phyloP scores from a whole-genome alignment of 2,113 vertebrate species.

The Hyperoodon ampullatus region DNA sequence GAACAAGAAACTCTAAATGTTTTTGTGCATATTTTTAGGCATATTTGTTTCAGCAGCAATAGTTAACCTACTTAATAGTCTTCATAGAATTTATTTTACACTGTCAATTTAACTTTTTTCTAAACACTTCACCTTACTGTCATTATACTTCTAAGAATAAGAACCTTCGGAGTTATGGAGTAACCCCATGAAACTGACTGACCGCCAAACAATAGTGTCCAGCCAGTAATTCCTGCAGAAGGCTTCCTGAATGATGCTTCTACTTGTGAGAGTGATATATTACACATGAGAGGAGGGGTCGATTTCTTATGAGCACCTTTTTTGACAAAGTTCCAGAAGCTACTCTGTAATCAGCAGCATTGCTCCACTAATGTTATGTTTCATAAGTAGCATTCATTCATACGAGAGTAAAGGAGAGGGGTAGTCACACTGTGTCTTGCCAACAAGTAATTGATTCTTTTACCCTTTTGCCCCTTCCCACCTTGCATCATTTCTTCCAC shows the following conservation, averaged over 20 bases:
- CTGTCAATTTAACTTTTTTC: neutral
- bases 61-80: neutral
- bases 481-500: neutral
- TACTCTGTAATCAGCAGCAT: neutral
- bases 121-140: neutral
- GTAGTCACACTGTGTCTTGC: neutral
- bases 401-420: neutral
- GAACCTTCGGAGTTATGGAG: neutral
- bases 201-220: fast-evolving
- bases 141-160: neutral
- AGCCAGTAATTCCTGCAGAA: neutral
- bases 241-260: neutral
- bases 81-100: neutral
- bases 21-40: neutral
- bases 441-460: neutral
- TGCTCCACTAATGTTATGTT: neutral
- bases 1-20: neutral
- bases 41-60: neutral
- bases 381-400: neutral
- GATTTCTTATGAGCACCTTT: neutral
- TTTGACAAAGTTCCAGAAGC: neutral
- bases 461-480: neutral
- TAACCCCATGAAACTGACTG: neutral
- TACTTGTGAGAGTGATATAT: neutral
- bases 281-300: neutral